These are phyloP conservation scores for Pantherophis guttatus DNA, from an alignment of 2,113 vertebrate genomes.

Conservation along the genomic window DNA sequence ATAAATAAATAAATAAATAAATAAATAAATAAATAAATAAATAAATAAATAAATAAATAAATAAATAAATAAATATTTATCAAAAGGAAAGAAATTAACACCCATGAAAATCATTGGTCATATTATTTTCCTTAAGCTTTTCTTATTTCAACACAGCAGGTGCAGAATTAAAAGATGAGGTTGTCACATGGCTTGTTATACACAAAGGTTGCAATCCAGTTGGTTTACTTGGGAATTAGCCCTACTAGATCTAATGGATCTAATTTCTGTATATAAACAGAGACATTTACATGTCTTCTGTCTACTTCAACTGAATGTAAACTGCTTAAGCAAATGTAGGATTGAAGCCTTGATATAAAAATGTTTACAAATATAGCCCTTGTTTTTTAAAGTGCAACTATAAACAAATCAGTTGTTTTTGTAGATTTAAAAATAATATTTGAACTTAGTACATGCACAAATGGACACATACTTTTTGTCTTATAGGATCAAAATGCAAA, in stretches of 20 bases:
- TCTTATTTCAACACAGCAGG: conserved; percentile 52
- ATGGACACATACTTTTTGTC: conserved; percentile 48
- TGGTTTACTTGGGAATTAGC: background rate
- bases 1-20: too few species aligned
- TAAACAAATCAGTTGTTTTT: background rate
- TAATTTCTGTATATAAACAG: background rate
- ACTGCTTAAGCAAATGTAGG: background rate
- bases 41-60: too few species aligned
- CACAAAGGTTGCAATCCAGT: background rate
- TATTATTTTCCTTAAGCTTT: conserved; percentile 3
- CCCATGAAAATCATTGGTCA: background rate
- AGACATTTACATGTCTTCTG: background rate
- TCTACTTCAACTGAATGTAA: background rate
- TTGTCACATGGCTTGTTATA: background rate
- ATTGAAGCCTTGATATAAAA: background rate
- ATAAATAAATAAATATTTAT: background rate
- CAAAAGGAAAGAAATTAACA: background rate
- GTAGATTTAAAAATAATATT: conserved; percentile 1
- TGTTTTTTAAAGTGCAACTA: background rate
- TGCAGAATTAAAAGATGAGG: conserved; percentile 31
- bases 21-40: too few species aligned
- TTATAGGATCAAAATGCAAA: conserved; percentile 92
- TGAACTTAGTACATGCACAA: conserved; percentile 8
- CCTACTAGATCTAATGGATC: background rate
- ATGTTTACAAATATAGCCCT: background rate